Evolutionary conservation across 2,113 vertebrate species (phyloP).

Genomic region (Cavia aperea): DNA sequence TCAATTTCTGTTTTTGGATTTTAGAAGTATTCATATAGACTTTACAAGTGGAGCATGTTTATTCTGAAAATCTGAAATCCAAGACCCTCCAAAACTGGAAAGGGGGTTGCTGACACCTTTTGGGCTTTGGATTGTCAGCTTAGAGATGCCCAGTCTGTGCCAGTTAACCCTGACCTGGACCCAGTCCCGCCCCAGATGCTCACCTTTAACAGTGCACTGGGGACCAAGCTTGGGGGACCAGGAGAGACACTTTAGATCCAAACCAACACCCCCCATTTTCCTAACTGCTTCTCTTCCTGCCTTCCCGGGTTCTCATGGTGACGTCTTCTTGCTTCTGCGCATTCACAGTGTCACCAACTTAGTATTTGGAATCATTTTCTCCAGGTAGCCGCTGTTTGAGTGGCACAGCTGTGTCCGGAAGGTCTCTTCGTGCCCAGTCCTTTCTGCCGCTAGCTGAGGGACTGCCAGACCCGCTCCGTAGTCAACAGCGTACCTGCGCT

Average conservation of each 20-base stretch:
- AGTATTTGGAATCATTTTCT: neutral
- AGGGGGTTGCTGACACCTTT: neutral
- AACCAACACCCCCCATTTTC: rapidly evolving
- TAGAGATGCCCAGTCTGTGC: neutral
- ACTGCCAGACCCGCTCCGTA: neutral
- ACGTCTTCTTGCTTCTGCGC: neutral
- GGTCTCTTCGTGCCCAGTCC: neutral
- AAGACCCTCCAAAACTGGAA: neutral
- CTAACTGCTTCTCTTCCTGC: neutral
- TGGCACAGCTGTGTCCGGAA: neutral
- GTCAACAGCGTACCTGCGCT: neutral
- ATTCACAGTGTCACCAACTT: neutral
- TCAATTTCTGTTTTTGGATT: neutral
- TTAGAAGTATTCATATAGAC: neutral
- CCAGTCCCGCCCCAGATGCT: neutral
- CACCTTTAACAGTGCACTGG: neutral
- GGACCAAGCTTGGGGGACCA: neutral
- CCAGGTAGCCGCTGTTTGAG: neutral
- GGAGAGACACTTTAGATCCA: rapidly evolving
- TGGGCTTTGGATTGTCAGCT: neutral
- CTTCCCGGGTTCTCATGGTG: neutral
- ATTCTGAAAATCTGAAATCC: neutral
- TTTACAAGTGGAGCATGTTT: neutral
- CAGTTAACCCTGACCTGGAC: neutral
- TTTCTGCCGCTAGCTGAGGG: neutral